Base-by-base conservation (phyloP, 2,888 invertebrate species). In the Steinernema carpocapsae region DNA sequence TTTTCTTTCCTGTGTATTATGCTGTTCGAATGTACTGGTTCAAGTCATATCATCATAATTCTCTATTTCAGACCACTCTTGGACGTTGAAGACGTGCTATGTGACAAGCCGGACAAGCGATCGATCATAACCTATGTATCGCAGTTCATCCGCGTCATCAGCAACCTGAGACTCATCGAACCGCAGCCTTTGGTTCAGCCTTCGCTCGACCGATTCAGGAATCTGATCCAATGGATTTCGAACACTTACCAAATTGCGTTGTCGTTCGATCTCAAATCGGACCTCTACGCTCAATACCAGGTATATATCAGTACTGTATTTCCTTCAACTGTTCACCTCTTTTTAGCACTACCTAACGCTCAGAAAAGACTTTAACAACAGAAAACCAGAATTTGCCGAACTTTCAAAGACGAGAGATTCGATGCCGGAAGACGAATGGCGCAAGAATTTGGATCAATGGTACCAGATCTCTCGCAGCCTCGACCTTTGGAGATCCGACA, bases 101-200 rank as follows among this genome's bases (percentile, higher is more conserved):
- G 79, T 72, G 84, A 83, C n/a, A 82, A 82, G 72, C 88, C 87
- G 24, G 87, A 88, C 77, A 85, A 86, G 59, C 77, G 86, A 46
- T 85, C 85, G 43, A 80, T 87, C 43, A 84, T 87, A 77, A 88
- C 87, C 26, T 87, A 87, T 77, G 83, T 87, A 17, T 86, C 87
- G 24, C 87, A 88, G 76, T 87, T 87, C 74, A 79, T 85, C 43
- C 74, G 82, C 1, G 24, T 72, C 24, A 71, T 42, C 46, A 19
- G 72, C 45, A 12, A 22, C 24, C 72, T 56, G 2, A 22, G 72
- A 19, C 43, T 37, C 12, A 71, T 71, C 29, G 26, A 46, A 37
- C 51, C 48, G 14, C 29, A 24, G 32, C 26, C 70, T 42, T 7
- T 76, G 37, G 19, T 51, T 12, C 52, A 76, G 32, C 46, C 51